Base-by-base conservation (phyloP, 2,888 invertebrate genomes). In the Thereva nobilitata region DNA sequence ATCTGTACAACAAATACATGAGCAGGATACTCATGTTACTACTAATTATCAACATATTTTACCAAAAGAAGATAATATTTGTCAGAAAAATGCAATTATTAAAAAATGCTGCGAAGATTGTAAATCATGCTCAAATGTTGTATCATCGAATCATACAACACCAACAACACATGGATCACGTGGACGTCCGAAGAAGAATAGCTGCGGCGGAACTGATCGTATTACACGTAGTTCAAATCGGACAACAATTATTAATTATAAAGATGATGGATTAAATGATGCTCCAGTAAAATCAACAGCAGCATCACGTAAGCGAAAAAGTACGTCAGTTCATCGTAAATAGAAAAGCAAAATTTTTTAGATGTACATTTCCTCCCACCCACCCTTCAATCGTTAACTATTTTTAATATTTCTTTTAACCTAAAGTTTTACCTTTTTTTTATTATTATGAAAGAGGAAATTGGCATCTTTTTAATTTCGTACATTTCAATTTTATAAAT, bases 201-300 rank as follows among this genome's bases (percentile, higher is more conserved):
- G 12, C 41, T 56, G 56, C 34, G 34, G 40, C 10, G 6, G 7
- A 10, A 65, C 65, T 7, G 65, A 65, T 65, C 47, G 65, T n/a
- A 65, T 65, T 34, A 65, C 65, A 4, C 53, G 65, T 10, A 65
- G 65, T n/a, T 65, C 65, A 40, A 65, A 65, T 49, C 12, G 65
- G 8, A 65, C 65, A 38, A 38, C 35, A 9, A 7, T 47, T 9
- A 7, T 64, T 9, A 54, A 64, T 45, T 64, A 64, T 55, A 64
- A 64, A 55, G 64, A 64, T 38, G 64, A 64, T 38, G 59, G 64
- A 64, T 9, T 37, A 23, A 9, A 5, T 44, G 10, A 44, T 7
- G 23, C 3, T 3, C 12, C 54, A 6, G 47, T 47, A 38, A 37
- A 5, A 12, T n/a, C 38, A 55, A 64, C 23, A 23, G 23, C 23